phyloP scores from a whole-genome alignment of 2,113 vertebrate genomes.

The Tretioscincus oriximinensis region DNA sequence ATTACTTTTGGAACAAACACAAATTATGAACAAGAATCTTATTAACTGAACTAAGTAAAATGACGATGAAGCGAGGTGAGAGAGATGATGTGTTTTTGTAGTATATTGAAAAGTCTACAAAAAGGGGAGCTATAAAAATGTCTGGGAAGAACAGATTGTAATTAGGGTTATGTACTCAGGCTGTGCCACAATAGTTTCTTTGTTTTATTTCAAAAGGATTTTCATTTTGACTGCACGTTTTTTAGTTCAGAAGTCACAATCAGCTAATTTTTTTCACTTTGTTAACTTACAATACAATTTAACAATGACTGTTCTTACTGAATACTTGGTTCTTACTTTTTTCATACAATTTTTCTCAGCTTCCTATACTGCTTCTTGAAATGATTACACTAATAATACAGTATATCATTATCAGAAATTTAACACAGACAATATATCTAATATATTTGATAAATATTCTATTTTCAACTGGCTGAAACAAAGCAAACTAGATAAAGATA shows the following conservation, averaged over 20 bases:
- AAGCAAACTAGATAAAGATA: neutral
- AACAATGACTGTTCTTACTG: slow-evolving; percentile 46
- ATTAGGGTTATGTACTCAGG: slow-evolving; percentile 12
- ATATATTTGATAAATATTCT: slow-evolving; percentile 73
- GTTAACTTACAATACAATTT: slow-evolving; percentile 49
- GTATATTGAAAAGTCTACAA: neutral
- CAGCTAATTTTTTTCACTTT: slow-evolving; percentile 59
- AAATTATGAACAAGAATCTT: fast-evolving
- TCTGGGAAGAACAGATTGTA: neutral
- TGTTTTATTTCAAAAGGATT: slow-evolving; percentile 37
- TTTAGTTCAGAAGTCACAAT: slow-evolving; percentile 46
- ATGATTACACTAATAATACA: slow-evolving; percentile 80
- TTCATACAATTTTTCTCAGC: slow-evolving; percentile 52
- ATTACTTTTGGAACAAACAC: neutral
- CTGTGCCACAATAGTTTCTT: neutral
- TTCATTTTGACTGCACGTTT: slow-evolving; percentile 44
- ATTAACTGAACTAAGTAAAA: neutral
- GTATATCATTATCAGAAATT: slow-evolving; percentile 68
- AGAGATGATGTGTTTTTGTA: slow-evolving; percentile 14
- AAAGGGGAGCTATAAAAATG: slow-evolving; percentile 1
- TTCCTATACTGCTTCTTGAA: slow-evolving; percentile 32
- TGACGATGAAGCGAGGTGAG: neutral
- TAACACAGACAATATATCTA: slow-evolving; percentile 57
- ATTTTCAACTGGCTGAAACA: slow-evolving; percentile 60
- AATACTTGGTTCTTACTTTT: slow-evolving; percentile 36